A percentile compares a stretch with the other conserved stretches of the same genome.
Conservation (phyloP, 2,113 vertebrate species). For the Plecturocebus donacophilus region DNA sequence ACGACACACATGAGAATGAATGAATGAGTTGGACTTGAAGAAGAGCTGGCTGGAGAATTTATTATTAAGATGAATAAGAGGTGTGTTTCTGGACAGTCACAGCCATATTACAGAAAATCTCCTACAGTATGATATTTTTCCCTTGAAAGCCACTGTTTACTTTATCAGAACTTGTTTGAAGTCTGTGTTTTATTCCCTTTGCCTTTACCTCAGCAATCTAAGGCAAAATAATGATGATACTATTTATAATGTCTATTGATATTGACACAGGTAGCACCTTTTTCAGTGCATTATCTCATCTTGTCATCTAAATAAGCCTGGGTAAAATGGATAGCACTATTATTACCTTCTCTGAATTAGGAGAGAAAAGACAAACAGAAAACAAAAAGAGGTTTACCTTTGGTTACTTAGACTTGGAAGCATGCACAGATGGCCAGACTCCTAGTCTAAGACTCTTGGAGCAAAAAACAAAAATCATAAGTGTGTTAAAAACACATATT, state of each 20-base stretch:
- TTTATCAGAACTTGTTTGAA: neutral
- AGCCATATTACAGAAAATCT: neutral
- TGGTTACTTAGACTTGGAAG: neutral
- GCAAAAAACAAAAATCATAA: neutral
- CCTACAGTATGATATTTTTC: neutral
- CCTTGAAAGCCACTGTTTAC: neutral
- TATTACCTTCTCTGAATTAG: neutral
- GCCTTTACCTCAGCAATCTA: neutral
- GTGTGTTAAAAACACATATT: neutral
- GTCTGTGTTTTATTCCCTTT: neutral
- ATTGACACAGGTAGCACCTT: neutral
- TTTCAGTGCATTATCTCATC: neutral
- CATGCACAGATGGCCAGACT: neutral
- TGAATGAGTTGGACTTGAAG: neutral
- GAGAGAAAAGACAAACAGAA: neutral
- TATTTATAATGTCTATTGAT: neutral
- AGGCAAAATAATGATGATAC: neutral
- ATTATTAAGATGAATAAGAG: neutral
- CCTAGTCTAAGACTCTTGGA: neutral
- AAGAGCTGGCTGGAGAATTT: neutral
- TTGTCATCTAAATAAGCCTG: neutral
- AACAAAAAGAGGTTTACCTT: neutral
- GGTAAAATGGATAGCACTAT: neutral
- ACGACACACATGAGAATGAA: neutral
- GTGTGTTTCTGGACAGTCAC: neutral